Evolutionary conservation across 2,797 vertebrate genomes (phyloP).

Genomic region (Enteromius argenteus): DNA sequence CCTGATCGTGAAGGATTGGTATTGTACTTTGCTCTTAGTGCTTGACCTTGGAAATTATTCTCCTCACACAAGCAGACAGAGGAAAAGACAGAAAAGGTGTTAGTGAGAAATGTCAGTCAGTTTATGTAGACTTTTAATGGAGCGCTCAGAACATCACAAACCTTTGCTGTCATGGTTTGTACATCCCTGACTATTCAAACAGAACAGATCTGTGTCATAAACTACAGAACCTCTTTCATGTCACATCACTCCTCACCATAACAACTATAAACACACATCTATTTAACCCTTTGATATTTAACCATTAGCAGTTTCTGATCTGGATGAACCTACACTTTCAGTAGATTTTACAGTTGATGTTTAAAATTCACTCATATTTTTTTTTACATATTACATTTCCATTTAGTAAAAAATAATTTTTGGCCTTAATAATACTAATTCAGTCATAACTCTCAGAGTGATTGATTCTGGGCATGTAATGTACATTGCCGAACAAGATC

Average conservation of each 20-base stretch:
- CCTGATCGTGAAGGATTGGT: slow-evolving; percentile 68
- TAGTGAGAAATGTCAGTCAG: slow-evolving; percentile 35
- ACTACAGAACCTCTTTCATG: neutral
- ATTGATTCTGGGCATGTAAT: too few species aligned
- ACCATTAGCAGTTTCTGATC: neutral
- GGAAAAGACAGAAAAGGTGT: neutral
- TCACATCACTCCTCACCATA: slow-evolving; percentile 22
- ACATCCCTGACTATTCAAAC: neutral
- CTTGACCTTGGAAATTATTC: slow-evolving; percentile 66
- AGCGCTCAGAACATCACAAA: slow-evolving; percentile 3
- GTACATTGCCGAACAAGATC: neutral
- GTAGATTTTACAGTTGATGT: neutral
- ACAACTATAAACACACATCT: slow-evolving; percentile 24
- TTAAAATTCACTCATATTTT: neutral
- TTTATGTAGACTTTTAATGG: slow-evolving; percentile 46
- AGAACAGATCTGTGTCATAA: slow-evolving; percentile 18
- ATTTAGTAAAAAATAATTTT: neutral
- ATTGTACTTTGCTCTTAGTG: slow-evolving; percentile 63
- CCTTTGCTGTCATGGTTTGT: neutral
- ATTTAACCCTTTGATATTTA: neutral
- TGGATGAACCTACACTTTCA: too few species aligned
- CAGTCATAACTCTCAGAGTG: neutral
- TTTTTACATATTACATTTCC: neutral
- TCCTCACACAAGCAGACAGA: slow-evolving; percentile 44
- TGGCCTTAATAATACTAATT: neutral